Conservation (phyloP, 2,113 vertebrate species). For the Sylvia atricapilla region DNA sequence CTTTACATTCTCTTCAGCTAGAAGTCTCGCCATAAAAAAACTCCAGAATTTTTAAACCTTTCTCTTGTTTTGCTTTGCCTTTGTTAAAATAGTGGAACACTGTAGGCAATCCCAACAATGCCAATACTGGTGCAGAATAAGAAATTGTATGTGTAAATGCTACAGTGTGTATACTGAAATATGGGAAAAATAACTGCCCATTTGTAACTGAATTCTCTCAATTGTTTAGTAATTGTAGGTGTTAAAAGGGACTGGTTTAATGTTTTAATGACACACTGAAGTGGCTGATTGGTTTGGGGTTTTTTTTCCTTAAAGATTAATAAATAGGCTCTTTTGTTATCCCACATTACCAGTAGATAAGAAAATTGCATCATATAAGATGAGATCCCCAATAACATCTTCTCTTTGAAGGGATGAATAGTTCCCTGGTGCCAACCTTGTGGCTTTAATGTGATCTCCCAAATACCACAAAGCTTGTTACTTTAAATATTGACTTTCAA, state of each 20-base stretch:
- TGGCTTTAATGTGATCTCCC: not conserved
- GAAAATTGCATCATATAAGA: not conserved
- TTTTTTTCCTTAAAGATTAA: not conserved
- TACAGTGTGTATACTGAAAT: not conserved
- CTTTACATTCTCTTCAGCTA: not conserved
- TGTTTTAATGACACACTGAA: not conserved
- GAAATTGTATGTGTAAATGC: fast-evolving
- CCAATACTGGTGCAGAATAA: not conserved
- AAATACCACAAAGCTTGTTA: not conserved
- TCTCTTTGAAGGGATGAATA: not conserved
- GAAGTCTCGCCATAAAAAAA: not conserved
- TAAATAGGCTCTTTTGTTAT: not conserved
- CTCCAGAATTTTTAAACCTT: not conserved
- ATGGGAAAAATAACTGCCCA: not conserved
- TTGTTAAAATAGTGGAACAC: not conserved
- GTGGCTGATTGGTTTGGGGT: not conserved
- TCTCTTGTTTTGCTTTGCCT: not conserved
- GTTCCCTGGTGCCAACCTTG: not conserved
- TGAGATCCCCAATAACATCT: not conserved
- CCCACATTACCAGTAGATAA: not conserved
- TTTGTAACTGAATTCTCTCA: not conserved
- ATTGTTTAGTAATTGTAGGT: not conserved
- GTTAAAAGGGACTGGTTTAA: not conserved
- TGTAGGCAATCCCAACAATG: not conserved
- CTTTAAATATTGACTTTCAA: not conserved